Evolutionary conservation across 1,140 invertebrate genomes (phyloP).

Genomic region (Hestina assimilis): DNA sequence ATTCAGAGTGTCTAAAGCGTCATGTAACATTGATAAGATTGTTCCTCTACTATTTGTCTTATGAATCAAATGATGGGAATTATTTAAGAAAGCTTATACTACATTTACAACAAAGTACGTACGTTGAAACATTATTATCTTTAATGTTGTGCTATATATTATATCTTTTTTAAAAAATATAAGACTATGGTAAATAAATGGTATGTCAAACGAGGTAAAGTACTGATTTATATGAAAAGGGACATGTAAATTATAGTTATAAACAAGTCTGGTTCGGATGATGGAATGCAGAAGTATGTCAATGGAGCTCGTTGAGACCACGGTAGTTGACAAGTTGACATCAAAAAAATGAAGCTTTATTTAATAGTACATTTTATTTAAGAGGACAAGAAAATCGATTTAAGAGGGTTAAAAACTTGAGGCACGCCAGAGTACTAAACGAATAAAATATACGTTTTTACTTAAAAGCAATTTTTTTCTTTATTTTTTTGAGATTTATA

Average conservation of each 20-base stretch:
- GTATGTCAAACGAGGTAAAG: background rate
- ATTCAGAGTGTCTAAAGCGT: conserved; percentile 8
- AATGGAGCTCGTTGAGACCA: background rate
- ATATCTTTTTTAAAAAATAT: no score
- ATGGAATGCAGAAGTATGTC: background rate
- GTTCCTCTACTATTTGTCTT: conserved; percentile 8
- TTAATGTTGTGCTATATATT: no score
- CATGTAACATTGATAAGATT: conserved; percentile 18
- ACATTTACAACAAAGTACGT: background rate
- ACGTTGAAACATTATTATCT: no score
- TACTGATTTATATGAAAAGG: background rate
- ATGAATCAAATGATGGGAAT: background rate
- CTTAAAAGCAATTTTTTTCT: no score
- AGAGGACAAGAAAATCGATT: no score
- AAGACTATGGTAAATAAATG: background rate
- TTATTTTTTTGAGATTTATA: no score
- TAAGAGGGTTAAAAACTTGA: no score
- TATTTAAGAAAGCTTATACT: background rate
- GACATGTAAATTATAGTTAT: background rate
- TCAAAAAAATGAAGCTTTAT: no score
- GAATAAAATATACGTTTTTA: no score
- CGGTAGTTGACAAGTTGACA: no score
- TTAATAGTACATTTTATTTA: no score
- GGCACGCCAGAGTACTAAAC: no score
- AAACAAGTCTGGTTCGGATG: background rate